These are phyloP conservation scores for Taurulus bubalis DNA, from an alignment of 2,113 vertebrate genomes.

Conservation along the genomic window DNA sequence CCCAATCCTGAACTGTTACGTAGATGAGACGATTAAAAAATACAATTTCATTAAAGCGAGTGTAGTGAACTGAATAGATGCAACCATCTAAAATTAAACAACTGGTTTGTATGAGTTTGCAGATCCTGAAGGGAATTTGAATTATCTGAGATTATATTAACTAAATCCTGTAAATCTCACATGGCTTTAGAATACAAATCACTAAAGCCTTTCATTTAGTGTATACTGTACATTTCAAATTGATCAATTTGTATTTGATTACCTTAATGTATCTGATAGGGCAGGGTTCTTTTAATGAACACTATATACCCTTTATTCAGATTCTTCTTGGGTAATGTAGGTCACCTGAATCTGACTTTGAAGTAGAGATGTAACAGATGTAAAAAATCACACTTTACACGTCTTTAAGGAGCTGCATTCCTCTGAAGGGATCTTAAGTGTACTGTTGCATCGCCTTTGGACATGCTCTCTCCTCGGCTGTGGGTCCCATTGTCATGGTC, in stretches of 20 bases:
- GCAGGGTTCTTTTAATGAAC: background rate
- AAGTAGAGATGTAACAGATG: constrained; percentile 18
- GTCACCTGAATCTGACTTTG: background rate
- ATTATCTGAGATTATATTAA: background rate
- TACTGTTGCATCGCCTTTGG: constrained; percentile 62
- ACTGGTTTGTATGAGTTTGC: too few relatives aligned
- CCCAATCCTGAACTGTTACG: background rate
- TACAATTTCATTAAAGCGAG: too few relatives aligned
- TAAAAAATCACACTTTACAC: background rate
- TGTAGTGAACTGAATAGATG: too few relatives aligned
- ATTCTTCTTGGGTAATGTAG: background rate
- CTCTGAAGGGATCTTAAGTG: constrained; percentile 41
- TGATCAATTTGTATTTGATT: background rate
- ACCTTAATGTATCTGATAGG: background rate
- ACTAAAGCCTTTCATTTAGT: background rate
- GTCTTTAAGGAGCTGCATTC: constrained; percentile 31
- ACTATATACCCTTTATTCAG: background rate
- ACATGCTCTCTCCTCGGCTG: constrained; percentile 19
- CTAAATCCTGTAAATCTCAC: background rate
- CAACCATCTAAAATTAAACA: too few relatives aligned
- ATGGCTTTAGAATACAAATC: background rate
- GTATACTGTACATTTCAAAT: background rate
- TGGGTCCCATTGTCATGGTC: constrained; percentile 32
- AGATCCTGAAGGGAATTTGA: background rate
- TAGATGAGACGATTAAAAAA: background rate